phyloP scores from a whole-genome alignment of 1,140 invertebrate species.

The Drosophila melanica region DNA sequence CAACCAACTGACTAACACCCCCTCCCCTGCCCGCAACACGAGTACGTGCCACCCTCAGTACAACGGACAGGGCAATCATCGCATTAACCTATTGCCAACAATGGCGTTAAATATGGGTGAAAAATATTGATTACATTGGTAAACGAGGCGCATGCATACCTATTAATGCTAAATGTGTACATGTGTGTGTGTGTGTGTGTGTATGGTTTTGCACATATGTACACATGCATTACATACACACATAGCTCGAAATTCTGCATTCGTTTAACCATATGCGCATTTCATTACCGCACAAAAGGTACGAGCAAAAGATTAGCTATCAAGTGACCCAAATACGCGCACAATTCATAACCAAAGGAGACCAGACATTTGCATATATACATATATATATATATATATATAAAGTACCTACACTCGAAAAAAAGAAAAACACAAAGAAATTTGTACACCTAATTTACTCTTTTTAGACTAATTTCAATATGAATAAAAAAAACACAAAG shows the following conservation, averaged over 20 bases:
- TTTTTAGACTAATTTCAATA: too few species aligned
- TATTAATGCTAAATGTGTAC: background rate
- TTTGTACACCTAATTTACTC: background rate
- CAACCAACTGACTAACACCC: background rate
- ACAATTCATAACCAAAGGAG: background rate
- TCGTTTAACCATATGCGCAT: conserved; percentile 36
- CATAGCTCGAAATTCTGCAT: conserved; percentile 23
- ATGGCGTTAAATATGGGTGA: conserved; percentile 32
- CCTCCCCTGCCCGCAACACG: background rate
- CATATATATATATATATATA: background rate
- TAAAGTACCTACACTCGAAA: background rate
- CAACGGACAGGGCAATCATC: conserved; percentile 13
- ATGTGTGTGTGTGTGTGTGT: background rate
- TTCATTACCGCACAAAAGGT: conserved; percentile 50
- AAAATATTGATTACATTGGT: conserved; percentile 43
- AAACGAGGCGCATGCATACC: conserved; percentile 15
- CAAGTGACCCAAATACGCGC: conserved; percentile 40
- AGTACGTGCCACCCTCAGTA: background rate
- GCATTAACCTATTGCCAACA: conserved; percentile 14
- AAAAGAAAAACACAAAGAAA: background rate
- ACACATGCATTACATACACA: conserved; percentile 4
- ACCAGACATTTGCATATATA: background rate
- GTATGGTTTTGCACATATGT: background rate
- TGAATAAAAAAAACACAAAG: background rate
- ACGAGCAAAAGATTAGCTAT: conserved; percentile 46